Base-by-base conservation (phyloP, 1,140 invertebrate genomes). In the Lysiphlebus fabarum region DNA sequence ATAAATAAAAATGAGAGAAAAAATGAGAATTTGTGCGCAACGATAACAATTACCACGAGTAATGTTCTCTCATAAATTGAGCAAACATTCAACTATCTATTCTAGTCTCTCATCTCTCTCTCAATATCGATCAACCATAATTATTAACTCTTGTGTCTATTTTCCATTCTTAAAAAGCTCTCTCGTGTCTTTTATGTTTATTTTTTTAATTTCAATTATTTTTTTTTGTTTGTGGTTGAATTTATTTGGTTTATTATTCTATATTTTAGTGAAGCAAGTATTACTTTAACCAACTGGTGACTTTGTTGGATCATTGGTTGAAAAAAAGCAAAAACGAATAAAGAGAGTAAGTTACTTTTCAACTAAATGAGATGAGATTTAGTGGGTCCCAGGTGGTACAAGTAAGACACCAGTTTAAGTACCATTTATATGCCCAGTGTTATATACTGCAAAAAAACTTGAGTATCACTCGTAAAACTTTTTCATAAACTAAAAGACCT, bases 341-440 rank as follows among this genome's bases (percentile, higher is more conserved):
- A 45, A 45, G 12, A 45, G 7, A 7, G 2, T 2, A 45, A 14
- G 7, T 6, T 47, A 26, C 34, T 44, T 40, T 44, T 38, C 17
- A 14, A 14, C 53, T 54, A 40, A 71, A 68, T 64, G 64, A 69
- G 62, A 62, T 45, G 63, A 66, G 62, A 70, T 65, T 69, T 64
- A 63, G 42, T 50, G 60, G 48, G 63, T 61, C 68, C 61, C 68
- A 71, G 68, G 65, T 70, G 69, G 56, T 53, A 26, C 33, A 41
- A 34, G 53, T 49, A 14, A 60, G 50, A 55, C 17, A 37, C 49
- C 49, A 38, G 33, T 51, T n/a, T n/a, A 37, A 36, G 36, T 33
- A 51, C 11, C 34, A 51, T 51, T 51, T 51, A 51, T 51, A 51
- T 51, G 38, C 49, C 49, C 34, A 38, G 17, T 26, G 17, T 26